Evolutionary conservation across 2,113 vertebrate species (phyloP), one percentile per base, ranked within the genome.

Genomic region (Clarias macrocephalus): DNA sequence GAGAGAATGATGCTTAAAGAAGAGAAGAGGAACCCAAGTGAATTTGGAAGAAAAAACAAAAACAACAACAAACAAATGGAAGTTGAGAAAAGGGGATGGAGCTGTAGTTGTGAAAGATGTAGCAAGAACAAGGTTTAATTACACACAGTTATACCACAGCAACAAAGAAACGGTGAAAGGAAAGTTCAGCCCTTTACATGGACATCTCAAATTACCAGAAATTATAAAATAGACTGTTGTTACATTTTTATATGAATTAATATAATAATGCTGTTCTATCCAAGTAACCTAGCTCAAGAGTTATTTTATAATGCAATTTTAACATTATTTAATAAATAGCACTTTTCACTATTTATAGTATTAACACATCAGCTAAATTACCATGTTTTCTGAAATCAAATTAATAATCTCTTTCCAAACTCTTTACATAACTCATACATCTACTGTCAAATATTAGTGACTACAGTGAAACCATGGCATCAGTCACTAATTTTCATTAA

Each of bases 41-140:
- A 85, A 23, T 28, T 9, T n/a, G n/a, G 16, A 4, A 75, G 33
- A 21, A 42, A 48, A 76, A 52, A 82, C 48, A 48, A 48, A 48
- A 48, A 48, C 48, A 48, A 48, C 7, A 48, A 48, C 48, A 62
- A 62, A 54, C 33, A 57, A 87, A 65, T 66, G 60, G 70, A 82
- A 25, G n/a, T 68, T 28, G 33, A 48, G 15, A 25, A 84, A 80
- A 54, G 25, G 60, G 57, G 77, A 63, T 42, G 42, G 77, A 76
- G 57, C 42, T 13, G 42, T 1, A 85, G 37, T 73, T 76, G 57
- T 59, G 65, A 42, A 42, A 48, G 59, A 54, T 65, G 59, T 77
- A n/a, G 72, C 42, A 52, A 48, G 62, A 85, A 75, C 60, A 25
- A 63, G n/a, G 68, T 75, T 85, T 77, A 80, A 48, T 73, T 52